Evolutionary conservation across 2,113 vertebrate species (phyloP).

Genomic region (Epinephelus cyanopodus): DNA sequence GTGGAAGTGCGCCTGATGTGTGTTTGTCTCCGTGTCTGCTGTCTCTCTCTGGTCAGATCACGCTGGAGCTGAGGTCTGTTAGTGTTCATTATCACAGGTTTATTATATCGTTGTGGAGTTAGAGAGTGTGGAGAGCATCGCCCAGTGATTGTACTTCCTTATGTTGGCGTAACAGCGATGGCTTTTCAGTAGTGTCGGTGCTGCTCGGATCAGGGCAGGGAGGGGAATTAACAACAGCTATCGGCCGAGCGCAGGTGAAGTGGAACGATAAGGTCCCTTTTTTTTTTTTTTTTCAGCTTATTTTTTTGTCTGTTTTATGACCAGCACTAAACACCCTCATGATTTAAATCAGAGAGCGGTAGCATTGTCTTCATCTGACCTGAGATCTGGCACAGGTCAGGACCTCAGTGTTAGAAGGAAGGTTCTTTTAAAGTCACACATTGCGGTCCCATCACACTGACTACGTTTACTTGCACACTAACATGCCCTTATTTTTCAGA

Average conservation of each 20-base stretch:
- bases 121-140: constrained; percentile 1
- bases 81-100: constrained; percentile 30
- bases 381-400: constrained; percentile 1
- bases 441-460: background rate
- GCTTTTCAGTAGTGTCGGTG: constrained; percentile 23
- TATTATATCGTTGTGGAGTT: constrained; percentile 18
- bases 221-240: background rate
- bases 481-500: too few species aligned
- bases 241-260: background rate
- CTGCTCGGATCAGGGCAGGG: constrained; percentile 3
- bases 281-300: background rate
- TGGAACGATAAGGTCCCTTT: background rate
- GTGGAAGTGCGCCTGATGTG: constrained; percentile 42
- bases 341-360: background rate
- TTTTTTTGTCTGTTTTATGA: background rate
- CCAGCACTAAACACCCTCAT: background rate
- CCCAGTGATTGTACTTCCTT: constrained; percentile 26
- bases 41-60: constrained; percentile 47
- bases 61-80: constrained; percentile 11
- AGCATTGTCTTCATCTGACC: constrained; percentile 11
- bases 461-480: too few species aligned
- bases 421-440: constrained; percentile 14
- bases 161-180: constrained; percentile 6
- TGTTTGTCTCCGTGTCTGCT: constrained; percentile 41
- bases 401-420: background rate